Conservation (phyloP, 2,113 vertebrate genomes). For the Clarias magur region DNA sequence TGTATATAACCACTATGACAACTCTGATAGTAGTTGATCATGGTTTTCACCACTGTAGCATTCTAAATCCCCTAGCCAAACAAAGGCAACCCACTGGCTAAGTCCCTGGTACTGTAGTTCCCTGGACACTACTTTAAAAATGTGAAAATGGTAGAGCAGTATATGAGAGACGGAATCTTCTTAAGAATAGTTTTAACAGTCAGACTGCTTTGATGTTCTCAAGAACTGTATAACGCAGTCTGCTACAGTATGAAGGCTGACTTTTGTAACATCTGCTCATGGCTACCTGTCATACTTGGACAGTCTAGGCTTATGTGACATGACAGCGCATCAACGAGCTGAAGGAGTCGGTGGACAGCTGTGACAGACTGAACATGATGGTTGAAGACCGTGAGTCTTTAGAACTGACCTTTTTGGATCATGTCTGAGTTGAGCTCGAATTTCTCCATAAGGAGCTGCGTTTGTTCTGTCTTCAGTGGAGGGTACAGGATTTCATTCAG, state of each 20-base stretch:
- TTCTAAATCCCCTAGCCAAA: background rate
- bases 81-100: background rate
- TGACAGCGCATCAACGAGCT: constrained; percentile 15
- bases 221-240: background rate
- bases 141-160: background rate
- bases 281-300: constrained; percentile 11
- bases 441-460: constrained; percentile 87
- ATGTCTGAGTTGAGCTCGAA: constrained; percentile 83
- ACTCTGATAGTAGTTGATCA: background rate
- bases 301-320: constrained; percentile 3
- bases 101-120: background rate
- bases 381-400: constrained; percentile 2
- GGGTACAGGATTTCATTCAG: constrained; percentile 97
- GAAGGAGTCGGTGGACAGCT: background rate
- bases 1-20: background rate
- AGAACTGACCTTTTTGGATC: constrained; percentile 81
- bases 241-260: background rate
- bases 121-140: background rate
- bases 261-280: constrained; percentile 8
- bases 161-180: background rate
- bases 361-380: constrained; percentile 4
- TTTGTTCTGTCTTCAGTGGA: constrained; percentile 89
- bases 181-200: background rate
- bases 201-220: background rate
- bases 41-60: background rate